Evolutionary conservation across 2,113 vertebrate genomes (phyloP).

Genomic region (Ptilorrhoa leucosticta): DNA sequence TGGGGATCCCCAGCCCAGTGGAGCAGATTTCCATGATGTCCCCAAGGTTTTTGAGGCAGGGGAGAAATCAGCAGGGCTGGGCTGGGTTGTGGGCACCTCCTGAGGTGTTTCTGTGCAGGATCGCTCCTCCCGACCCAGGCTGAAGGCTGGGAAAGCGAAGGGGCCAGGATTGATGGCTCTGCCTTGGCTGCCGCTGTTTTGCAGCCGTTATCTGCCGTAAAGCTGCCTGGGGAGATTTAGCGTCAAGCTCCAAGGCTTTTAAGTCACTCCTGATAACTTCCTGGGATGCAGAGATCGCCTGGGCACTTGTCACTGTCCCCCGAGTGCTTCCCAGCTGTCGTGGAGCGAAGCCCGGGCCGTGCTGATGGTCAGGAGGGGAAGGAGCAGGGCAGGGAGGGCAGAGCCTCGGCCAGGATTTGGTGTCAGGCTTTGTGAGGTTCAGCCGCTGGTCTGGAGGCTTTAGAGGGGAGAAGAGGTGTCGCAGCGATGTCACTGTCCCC

Average conservation of each 20-base stretch:
- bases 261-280: constrained; percentile 52
- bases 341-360: neutral
- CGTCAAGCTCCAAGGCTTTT: constrained; percentile 20
- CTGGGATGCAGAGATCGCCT: neutral
- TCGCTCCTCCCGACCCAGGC: rapidly evolving
- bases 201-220: constrained; percentile 52
- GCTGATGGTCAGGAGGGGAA: neutral
- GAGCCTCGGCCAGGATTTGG: rapidly evolving
- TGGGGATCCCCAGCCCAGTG: neutral
- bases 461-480: neutral
- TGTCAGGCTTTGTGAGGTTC: neutral
- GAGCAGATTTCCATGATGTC: rapidly evolving
- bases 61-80: rapidly evolving
- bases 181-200: neutral
- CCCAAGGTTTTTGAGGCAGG: neutral
- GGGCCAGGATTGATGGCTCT: neutral
- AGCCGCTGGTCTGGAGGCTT: neutral
- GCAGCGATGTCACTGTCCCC: rapidly evolving
- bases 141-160: neutral
- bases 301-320: neutral
- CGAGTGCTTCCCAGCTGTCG: neutral
- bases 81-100: neutral
- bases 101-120: rapidly evolving
- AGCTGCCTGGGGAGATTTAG: constrained; percentile 55
- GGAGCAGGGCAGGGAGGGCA: neutral